Evolutionary conservation across 1,140 invertebrate genomes (phyloP).

Genomic region (Zaprionus nigranus): DNA sequence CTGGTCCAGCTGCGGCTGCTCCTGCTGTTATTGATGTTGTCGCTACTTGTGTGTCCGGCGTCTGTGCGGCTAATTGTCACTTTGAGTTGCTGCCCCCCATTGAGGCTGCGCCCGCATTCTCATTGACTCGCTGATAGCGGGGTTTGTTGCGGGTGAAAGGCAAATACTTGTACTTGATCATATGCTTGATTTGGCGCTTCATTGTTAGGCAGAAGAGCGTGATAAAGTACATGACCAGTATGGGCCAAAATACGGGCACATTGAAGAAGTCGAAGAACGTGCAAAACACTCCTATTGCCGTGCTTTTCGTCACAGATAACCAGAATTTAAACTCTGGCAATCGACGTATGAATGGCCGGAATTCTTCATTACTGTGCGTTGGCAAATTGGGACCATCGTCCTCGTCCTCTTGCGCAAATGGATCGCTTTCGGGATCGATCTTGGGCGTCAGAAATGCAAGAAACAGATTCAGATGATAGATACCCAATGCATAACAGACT

Average conservation of each 20-base stretch:
- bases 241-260: conserved; percentile 99
- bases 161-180: conserved; percentile 99
- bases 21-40: conserved; percentile 36
- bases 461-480: conserved; percentile 99
- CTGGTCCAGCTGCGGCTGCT: conserved; percentile 37
- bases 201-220: conserved; percentile 99
- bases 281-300: conserved; percentile 95
- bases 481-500: conserved; percentile 98
- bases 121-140: conserved; percentile 91
- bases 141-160: conserved; percentile 99
- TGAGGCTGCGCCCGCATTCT: conserved; percentile 54
- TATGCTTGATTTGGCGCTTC: conserved; percentile 99
- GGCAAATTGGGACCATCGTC: conserved; percentile 97
- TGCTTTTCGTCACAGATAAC: conserved; percentile 98
- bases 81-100: conserved; percentile 72
- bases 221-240: conserved; percentile 99
- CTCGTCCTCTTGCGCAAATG: conserved; percentile 90
- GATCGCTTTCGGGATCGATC: conserved; percentile 98
- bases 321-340: conserved; percentile 99
- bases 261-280: conserved; percentile 99
- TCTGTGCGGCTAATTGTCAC: conserved; percentile 85
- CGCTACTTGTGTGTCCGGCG: conserved; percentile 70
- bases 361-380: conserved; percentile 97
- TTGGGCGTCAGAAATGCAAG: conserved; percentile 99
- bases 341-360: conserved; percentile 98